Percentiles rank a stretch among this genome's conserved stretches.
phyloP scores from a whole-genome alignment of 2,113 vertebrate species.

The Apodemus sylvaticus region DNA sequence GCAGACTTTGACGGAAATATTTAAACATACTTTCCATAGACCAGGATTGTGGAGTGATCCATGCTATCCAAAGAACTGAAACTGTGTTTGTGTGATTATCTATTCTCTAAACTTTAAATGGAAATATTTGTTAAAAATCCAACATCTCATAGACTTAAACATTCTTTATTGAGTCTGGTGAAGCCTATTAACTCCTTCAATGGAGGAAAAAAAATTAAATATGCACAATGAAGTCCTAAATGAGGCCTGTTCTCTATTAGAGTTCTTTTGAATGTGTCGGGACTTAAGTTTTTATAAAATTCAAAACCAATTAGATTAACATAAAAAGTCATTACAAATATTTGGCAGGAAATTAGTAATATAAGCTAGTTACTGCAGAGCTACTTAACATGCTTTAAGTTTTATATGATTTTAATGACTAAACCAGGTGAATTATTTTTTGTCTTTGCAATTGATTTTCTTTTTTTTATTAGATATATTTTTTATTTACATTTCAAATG shows the following conservation, averaged over 20 bases:
- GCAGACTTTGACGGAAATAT: slow-evolving; percentile 57
- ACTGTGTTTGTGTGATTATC: slow-evolving; percentile 35
- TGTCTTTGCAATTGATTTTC: too few species aligned
- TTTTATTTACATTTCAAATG: too few species aligned
- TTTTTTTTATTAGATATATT: too few species aligned
- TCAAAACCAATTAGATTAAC: slow-evolving; percentile 62
- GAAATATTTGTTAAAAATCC: slow-evolving; percentile 59
- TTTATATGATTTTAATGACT: slow-evolving; percentile 59
- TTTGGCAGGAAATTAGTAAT: slow-evolving; percentile 41
- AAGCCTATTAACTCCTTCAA: slow-evolving; percentile 11
- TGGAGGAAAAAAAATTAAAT: slow-evolving; percentile 38
- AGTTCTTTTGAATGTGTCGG: background rate
- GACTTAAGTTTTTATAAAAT: background rate
- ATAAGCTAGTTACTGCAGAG: background rate
- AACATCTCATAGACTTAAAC: slow-evolving; percentile 10
- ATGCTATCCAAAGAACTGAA: slow-evolving; percentile 40
- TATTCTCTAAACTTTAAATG: slow-evolving; percentile 48
- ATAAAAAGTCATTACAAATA: slow-evolving; percentile 56
- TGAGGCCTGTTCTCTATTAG: background rate
- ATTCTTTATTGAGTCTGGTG: slow-evolving; percentile 47
- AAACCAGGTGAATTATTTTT: slow-evolving; percentile 41
- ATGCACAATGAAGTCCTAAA: slow-evolving; percentile 38
- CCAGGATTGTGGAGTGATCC: background rate
- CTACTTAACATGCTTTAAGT: slow-evolving; percentile 26
- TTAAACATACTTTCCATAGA: slow-evolving; percentile 55